A percentile compares a stretch with the other conserved stretches of the same genome.
Evolutionary conservation across 2,888 invertebrate species (phyloP).

Genomic region (Epinotia bilunana): DNA sequence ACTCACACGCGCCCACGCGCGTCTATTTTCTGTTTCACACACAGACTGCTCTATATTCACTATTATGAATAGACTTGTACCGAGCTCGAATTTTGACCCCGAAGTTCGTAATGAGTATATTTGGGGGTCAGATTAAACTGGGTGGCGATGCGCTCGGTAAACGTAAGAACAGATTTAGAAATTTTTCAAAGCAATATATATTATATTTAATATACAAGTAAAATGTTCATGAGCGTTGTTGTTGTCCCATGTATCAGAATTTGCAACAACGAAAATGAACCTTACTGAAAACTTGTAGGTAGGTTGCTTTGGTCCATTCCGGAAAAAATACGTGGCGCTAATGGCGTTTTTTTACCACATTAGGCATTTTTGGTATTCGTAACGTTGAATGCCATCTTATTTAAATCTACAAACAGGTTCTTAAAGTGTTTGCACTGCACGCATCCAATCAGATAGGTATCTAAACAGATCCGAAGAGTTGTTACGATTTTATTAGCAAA

Average conservation of each 20-base stretch:
- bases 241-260: too few relatives aligned
- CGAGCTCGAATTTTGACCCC: background rate
- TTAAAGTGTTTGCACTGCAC: too few relatives aligned
- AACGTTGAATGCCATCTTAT: background rate
- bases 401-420: background rate
- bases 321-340: too few relatives aligned
- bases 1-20: conserved; percentile 64
- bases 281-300: background rate
- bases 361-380: background rate
- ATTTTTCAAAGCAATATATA: too few relatives aligned
- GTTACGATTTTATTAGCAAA: too few relatives aligned
- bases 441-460: too few relatives aligned
- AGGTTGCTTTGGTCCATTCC: too few relatives aligned
- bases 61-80: background rate
- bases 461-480: too few relatives aligned
- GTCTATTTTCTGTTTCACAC: conserved; percentile 39
- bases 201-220: too few relatives aligned
- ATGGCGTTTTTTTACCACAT: background rate
- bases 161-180: too few relatives aligned
- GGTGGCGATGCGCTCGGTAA: background rate
- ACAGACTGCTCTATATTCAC: background rate
- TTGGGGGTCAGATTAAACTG: background rate
- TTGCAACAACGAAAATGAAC: background rate
- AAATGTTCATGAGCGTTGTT: too few relatives aligned
- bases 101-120: background rate